Evolutionary conservation across 2,888 invertebrate species (phyloP).

Genomic region (Tenthredo notha): DNA sequence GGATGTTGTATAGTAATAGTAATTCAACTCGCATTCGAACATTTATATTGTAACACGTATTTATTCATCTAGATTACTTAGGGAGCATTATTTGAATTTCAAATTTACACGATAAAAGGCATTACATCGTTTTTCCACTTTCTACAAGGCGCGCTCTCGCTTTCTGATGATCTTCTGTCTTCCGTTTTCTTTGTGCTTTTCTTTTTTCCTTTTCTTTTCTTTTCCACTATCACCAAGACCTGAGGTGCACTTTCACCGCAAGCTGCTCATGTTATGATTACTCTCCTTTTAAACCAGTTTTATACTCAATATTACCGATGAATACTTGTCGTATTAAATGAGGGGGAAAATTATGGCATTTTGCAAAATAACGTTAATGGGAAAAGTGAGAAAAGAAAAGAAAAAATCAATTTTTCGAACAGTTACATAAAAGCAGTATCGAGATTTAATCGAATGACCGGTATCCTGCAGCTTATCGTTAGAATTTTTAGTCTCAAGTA

Average conservation of each 20-base stretch:
- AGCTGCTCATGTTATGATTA: slow-evolving; percentile 2
- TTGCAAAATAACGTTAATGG: neutral
- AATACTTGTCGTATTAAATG: slow-evolving; percentile 4
- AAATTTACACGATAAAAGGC: neutral
- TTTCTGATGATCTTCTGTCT: slow-evolving; percentile 19
- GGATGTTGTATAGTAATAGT: neutral
- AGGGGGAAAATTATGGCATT: neutral
- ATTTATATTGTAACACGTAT: neutral
- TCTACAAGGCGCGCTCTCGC: slow-evolving; percentile 5
- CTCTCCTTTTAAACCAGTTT: slow-evolving; percentile 25
- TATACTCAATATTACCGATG: neutral
- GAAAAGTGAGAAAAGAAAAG: neutral
- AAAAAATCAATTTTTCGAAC: neutral
- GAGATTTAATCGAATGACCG: neutral
- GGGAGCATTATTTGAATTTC: neutral
- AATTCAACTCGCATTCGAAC: neutral
- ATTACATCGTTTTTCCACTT: slow-evolving; percentile 8
- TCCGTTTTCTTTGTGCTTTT: slow-evolving; percentile 4
- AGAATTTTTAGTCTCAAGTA: neutral
- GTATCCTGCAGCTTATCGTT: neutral
- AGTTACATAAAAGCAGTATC: neutral
- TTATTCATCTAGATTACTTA: neutral
- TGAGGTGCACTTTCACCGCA: slow-evolving; percentile 33
- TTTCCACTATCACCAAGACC: neutral
- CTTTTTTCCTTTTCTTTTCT: neutral